phyloP scores from a whole-genome alignment of 2,113 vertebrate species.

The Sander lucioperca region DNA sequence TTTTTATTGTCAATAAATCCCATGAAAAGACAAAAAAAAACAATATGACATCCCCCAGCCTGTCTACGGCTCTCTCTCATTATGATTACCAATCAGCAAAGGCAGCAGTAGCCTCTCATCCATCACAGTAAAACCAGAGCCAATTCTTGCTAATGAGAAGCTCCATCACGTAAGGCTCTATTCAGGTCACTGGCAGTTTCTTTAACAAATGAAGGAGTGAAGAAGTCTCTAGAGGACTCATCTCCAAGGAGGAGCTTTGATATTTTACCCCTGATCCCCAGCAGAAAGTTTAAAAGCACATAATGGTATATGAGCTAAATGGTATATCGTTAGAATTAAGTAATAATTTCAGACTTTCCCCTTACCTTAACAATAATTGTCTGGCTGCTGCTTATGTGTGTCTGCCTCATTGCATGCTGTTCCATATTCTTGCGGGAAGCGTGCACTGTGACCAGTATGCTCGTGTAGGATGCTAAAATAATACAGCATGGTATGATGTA shows the following conservation, averaged over 20 bases:
- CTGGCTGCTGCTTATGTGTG: constrained; percentile 81
- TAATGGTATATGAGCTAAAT: background rate
- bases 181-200: constrained; percentile 58
- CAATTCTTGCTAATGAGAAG: constrained; percentile 53
- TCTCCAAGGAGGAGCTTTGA: constrained; percentile 25
- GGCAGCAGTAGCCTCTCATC: constrained; percentile 21
- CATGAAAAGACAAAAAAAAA: background rate
- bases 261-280: constrained; percentile 17
- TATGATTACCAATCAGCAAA: constrained; percentile 34
- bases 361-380: constrained; percentile 85
- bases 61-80: too few relatives aligned
- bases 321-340: too few relatives aligned
- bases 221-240: constrained; percentile 13
- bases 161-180: constrained; percentile 46
- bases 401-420: constrained; percentile 67
- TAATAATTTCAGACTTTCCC: background rate
- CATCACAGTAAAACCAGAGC: constrained; percentile 39
- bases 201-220: constrained; percentile 13
- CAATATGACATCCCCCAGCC: too few relatives aligned
- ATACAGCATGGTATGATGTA: constrained; percentile 84
- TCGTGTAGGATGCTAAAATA: constrained; percentile 83
- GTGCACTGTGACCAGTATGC: constrained; percentile 83
- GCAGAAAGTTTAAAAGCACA: background rate
- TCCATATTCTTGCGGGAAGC: constrained; percentile 83
- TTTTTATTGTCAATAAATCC: background rate